A percentile compares a stretch with the other conserved stretches of the same genome.
phyloP scores from a whole-genome alignment of 2,888 invertebrate genomes.

The Cataglyphis livida region DNA sequence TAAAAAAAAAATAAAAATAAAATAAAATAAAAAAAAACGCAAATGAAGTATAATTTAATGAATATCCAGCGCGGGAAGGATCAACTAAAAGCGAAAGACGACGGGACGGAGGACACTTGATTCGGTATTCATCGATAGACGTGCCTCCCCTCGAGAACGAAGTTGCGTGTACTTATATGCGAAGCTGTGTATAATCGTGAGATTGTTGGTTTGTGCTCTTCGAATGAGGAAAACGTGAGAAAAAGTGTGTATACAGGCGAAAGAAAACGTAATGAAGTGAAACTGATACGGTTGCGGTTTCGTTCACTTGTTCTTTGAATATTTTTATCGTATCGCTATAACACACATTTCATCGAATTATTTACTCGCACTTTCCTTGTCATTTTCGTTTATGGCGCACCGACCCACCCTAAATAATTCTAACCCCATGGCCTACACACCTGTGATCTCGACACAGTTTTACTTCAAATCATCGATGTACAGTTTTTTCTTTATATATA shows the following conservation, averaged over 20 bases:
- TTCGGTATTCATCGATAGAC: slow-evolving; percentile 14
- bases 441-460: slow-evolving; percentile 42
- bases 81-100: slow-evolving; percentile 42
- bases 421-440: slow-evolving; percentile 83
- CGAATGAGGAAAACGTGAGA: slow-evolving; percentile 35
- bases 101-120: slow-evolving; percentile 1
- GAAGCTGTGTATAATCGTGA: slow-evolving; percentile 29
- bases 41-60: slow-evolving; percentile 42
- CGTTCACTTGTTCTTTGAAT: slow-evolving; percentile 37
- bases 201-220: slow-evolving; percentile 24
- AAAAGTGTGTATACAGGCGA: slow-evolving; percentile 35
- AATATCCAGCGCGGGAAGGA: slow-evolving; percentile 17
- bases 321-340: slow-evolving; percentile 14
- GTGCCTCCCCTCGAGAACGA: slow-evolving; percentile 26
- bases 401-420: slow-evolving; percentile 81
- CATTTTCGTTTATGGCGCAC: slow-evolving; percentile 78
- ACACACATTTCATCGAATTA: slow-evolving; percentile 14
- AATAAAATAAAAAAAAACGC: not conserved
- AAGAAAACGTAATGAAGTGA: slow-evolving; percentile 36
- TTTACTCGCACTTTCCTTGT: slow-evolving; percentile 24
- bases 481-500: not conserved
- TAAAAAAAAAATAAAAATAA: not conserved
- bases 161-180: slow-evolving; percentile 21
- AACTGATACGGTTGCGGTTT: slow-evolving; percentile 50
- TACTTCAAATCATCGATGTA: not conserved